Evolutionary conservation across 2,888 invertebrate species (phyloP).

Genomic region (Zaprionus lineosus): DNA sequence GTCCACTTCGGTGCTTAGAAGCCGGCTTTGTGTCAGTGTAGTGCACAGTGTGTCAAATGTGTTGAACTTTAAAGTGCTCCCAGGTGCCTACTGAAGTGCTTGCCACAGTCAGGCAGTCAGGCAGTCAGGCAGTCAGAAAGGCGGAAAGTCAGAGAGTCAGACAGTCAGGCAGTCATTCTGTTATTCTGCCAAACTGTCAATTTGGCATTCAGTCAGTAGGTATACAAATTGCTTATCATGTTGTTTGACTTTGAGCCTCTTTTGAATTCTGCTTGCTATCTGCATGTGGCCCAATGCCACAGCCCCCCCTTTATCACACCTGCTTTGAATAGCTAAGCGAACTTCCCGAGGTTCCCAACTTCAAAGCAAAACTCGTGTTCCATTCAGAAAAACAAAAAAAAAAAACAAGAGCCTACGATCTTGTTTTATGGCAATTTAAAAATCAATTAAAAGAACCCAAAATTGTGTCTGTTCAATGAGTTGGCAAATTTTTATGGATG

Average conservation of each 20-base stretch:
- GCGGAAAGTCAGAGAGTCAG: no score
- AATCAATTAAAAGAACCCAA: constrained; percentile 44
- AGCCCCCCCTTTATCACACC: constrained; percentile 59
- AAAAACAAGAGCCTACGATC: no score
- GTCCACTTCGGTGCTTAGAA: constrained; percentile 45
- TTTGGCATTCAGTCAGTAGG: no score
- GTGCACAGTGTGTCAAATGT: constrained; percentile 63
- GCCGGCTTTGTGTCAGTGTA: constrained; percentile 67
- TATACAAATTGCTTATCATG: constrained; percentile 66
- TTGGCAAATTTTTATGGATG: constrained; percentile 29
- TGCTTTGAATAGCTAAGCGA: constrained; percentile 54
- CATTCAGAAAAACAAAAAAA: no score
- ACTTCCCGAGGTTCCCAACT: constrained; percentile 40
- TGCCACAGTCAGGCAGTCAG: constrained; percentile 29
- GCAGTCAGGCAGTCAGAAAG: constrained; percentile 21
- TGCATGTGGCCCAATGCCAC: constrained; percentile 42
- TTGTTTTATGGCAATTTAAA: no score
- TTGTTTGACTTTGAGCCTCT: constrained; percentile 70
- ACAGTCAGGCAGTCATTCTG: constrained; percentile 33
- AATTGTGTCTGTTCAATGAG: constrained; percentile 34
- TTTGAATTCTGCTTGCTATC: constrained; percentile 69
- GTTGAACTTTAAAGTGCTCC: constrained; percentile 71
- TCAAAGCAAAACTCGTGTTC: constrained; percentile 34
- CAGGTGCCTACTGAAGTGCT: constrained; percentile 47
- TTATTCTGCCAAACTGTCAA: no score